Evolutionary conservation across 2,888 invertebrate genomes (phyloP), one percentile per base, ranked within the genome.

Genomic region (Philereme transversata): DNA sequence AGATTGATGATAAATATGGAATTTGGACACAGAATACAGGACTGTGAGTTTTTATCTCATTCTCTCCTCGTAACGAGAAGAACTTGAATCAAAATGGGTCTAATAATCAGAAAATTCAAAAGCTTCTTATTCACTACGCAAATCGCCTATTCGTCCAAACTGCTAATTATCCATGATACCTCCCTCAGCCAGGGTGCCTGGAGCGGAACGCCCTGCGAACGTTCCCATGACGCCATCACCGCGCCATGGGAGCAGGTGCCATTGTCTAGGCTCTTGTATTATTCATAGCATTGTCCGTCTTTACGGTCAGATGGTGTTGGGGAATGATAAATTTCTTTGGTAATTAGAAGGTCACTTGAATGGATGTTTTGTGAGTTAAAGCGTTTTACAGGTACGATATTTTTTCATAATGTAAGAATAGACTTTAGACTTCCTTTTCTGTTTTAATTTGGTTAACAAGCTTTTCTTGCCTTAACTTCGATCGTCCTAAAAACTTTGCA

Each of bases 181-280:
- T 10, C 38, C 43, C 40, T 43, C 46, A 50, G 50, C 51, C 50
- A 44, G 54, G 60, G 59, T 62, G 60, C 70, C 71, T 61, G 74
- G 74, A 61, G 85, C 86, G 77, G 81, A 81, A 86, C 86, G 77
- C 75, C 79, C 76, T 78, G 79, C 76, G 79, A 82, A 82, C 71
- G 76, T 84, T 86, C 87, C 84, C 85, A 86, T 81, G 86, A 43
- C 59, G 58, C 57, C 46, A 58, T 53, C 61, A 40, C 44, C 33
- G 51, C 10, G 33, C 45, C 60, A 62, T 68, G 65, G 65, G 67
- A 64, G 75, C 85, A 83, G 82, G 84, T 84, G 84, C 80, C 68
- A 78, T 85, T 83, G 82, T 82, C 59, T 64, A 49, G 73, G 71
- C 69, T 70, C 74, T 76, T 84, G 78, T 79, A 85, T 86, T 78